Evolutionary conservation across 2,113 vertebrate species (phyloP), one percentile per base, ranked within the genome.

Genomic region (Galbula dea): DNA sequence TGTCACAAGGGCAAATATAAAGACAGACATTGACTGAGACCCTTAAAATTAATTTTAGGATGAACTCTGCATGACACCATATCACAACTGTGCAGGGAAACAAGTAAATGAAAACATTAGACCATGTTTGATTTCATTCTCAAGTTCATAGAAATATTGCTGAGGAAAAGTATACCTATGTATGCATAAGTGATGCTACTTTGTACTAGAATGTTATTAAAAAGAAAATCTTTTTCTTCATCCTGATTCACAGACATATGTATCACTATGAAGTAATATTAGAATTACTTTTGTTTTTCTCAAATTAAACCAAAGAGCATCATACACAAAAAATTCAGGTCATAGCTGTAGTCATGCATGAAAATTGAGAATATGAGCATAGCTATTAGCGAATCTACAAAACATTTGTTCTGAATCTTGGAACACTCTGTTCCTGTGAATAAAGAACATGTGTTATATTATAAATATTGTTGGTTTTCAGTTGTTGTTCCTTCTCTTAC

Each of bases 301-400:
- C 83, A 79, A 93, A 94, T 94, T 89, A 94, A 85, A 91, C 61
- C 67, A 71, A 95, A 83, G 11, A 78, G 39, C 76, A 95, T 94
- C 94, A 88, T 91, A 89, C 85, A 81, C 34, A 88, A 96, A 94
- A 96, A 94, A 82, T 96, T 96, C 63, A 93, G 63, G 65, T 96
- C 83, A 95, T 89, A 91, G 37, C 74, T 91, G 77, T 54, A 97
- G 69, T 97, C 93, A 97, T 90, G 90, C 79, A 86, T 95, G 87
- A 80, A 96, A 97, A 97, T 67, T 81, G 74, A 91, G 81, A 89
- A 92, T 74, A 92, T 88, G 91, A 89, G 81, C 92, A 96, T 83
- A 92, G 72, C 88, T 95, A 86, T 96, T 45, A 96, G 77, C 81
- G 83, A 97, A 96, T 96, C 90, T 94, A 88, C 68, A 85, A 94